A percentile compares a stretch with the other conserved stretches of the same genome.
Evolutionary conservation across 2,113 vertebrate species (phyloP).

Genomic region (Egretta garzetta): DNA sequence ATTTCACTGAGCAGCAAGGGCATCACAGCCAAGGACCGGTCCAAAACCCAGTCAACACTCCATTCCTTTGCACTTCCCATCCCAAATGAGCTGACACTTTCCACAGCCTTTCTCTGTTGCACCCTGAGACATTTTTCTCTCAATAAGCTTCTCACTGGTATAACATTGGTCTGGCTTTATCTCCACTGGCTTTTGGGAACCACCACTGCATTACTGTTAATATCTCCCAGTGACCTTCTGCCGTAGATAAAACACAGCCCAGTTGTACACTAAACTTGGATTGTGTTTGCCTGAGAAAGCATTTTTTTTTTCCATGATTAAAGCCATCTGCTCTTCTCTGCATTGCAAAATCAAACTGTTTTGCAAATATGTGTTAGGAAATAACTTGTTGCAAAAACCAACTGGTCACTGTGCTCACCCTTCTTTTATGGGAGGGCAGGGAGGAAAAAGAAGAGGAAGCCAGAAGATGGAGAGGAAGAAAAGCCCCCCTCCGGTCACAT

Average conservation of each 20-base stretch:
- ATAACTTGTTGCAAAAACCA: not conserved
- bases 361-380: not conserved
- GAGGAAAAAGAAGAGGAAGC: not conserved
- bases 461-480: not conserved
- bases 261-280: not conserved
- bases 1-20: not conserved
- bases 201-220: not conserved
- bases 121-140: not conserved
- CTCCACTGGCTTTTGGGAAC: not conserved
- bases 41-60: not conserved
- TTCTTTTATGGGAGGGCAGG: not conserved
- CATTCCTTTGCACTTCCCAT: not conserved
- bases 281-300: not conserved
- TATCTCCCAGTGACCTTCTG: not conserved
- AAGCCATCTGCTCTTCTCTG: not conserved
- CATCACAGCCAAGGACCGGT: not conserved
- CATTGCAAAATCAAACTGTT: conserved; percentile 3
- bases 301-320: not conserved
- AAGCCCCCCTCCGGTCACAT: not conserved
- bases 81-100: not conserved
- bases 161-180: not conserved
- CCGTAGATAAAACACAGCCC: not conserved
- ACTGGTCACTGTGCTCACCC: not conserved
- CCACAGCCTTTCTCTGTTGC: not conserved
- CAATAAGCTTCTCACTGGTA: not conserved